Percentiles rank a stretch among this genome's conserved stretches.
These are phyloP conservation scores for Philaethria dido DNA, from an alignment of 2,888 invertebrate genomes.

Conservation along the genomic window DNA sequence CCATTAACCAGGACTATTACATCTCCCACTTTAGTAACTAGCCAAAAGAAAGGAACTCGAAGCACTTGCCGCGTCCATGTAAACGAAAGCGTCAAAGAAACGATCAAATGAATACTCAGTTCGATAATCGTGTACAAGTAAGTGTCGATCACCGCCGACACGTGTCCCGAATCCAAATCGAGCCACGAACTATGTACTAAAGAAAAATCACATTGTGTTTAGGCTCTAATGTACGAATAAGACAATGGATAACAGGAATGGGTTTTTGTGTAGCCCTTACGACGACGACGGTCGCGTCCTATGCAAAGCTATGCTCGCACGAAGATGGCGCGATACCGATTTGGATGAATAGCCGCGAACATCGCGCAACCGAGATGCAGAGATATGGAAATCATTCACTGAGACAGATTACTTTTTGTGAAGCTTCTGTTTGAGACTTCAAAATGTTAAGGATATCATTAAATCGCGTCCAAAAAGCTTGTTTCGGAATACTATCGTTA, in stretches of 20 bases:
- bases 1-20: neutral
- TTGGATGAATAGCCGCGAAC: slow-evolving; percentile 30
- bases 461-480: neutral
- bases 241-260: slow-evolving; percentile 36
- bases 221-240: slow-evolving; percentile 24
- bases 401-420: slow-evolving; percentile 10
- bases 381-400: slow-evolving; percentile 31
- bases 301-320: slow-evolving; percentile 39
- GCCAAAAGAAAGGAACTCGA: slow-evolving; percentile 23
- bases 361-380: slow-evolving; percentile 22
- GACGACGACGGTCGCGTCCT: slow-evolving; percentile 30
- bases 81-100: slow-evolving; percentile 40
- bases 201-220: slow-evolving; percentile 42
- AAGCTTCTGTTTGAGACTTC: neutral
- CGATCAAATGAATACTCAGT: slow-evolving; percentile 48
- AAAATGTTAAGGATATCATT: slow-evolving; percentile 15
- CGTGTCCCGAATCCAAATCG: slow-evolving; percentile 43
- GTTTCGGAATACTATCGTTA: neutral
- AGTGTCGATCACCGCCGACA: slow-evolving; percentile 41
- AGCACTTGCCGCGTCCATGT: slow-evolving; percentile 16
- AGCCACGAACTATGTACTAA: slow-evolving; percentile 38
- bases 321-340: slow-evolving; percentile 32
- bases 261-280: slow-evolving; percentile 33
- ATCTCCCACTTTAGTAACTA: neutral
- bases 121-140: slow-evolving; percentile 43